Percentiles rank a stretch among this genome's conserved stretches.
These are phyloP conservation scores for Carlito syrichta DNA, from an alignment of 2,113 vertebrate species.

Conservation along the genomic window DNA sequence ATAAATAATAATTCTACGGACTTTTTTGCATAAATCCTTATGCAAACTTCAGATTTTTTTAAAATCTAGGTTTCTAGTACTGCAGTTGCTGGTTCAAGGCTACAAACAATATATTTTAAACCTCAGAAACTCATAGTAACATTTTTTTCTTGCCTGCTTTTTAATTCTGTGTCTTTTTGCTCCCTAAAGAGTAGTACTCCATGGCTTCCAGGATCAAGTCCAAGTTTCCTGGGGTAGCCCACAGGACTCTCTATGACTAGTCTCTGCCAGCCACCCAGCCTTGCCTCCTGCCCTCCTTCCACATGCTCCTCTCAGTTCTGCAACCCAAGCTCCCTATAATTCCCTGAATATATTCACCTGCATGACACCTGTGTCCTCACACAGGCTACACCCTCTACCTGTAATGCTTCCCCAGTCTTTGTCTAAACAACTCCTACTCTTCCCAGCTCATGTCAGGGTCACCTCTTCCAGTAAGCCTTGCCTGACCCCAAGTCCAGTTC, in stretches of 20 bases:
- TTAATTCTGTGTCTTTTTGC: neutral
- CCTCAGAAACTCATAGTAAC: neutral
- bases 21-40: neutral
- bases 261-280: neutral
- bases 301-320: too few species aligned
- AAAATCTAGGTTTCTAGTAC: conserved; percentile 20
- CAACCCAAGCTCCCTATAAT: neutral
- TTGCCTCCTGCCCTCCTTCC: neutral
- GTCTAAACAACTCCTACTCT: neutral
- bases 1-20: conserved; percentile 41
- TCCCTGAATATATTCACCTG: neutral
- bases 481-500: neutral
- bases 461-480: neutral
- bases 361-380: neutral
- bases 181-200: neutral
- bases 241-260: neutral
- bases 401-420: neutral
- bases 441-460: neutral
- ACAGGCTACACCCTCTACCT: neutral
- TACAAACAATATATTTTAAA: conserved; percentile 22
- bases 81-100: conserved; percentile 9
- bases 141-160: neutral
- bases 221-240: neutral
- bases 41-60: conserved; percentile 24
- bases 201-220: neutral